A percentile compares a stretch with the other conserved stretches of the same genome.
Conservation (phyloP, 2,888 invertebrate species). For the Drosophila atroscutellata region DNA sequence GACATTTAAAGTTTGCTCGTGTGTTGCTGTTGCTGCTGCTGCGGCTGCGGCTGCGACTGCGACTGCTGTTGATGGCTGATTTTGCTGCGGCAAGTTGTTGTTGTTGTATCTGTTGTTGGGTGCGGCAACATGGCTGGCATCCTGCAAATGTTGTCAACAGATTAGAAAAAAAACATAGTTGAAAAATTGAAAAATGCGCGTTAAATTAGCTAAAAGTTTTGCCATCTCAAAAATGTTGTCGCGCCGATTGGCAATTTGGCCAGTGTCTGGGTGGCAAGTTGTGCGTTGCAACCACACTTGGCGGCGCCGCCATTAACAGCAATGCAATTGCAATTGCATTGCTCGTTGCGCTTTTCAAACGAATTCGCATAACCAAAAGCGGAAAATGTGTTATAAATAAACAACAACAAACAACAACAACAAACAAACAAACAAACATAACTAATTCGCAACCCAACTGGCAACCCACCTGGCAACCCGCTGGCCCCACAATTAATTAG, state of each 20-base stretch:
- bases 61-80: constrained; percentile 41
- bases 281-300: constrained; percentile 18
- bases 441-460: neutral
- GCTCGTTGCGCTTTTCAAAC: constrained; percentile 40
- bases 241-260: constrained; percentile 24
- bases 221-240: constrained; percentile 73
- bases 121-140: constrained; percentile 61
- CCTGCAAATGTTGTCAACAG: constrained; percentile 72
- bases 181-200: constrained; percentile 51
- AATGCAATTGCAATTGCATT: constrained; percentile 23
- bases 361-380: constrained; percentile 55
- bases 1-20: constrained; percentile 83
- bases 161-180: constrained; percentile 29
- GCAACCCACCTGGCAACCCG: too few relatives aligned
- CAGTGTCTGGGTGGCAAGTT: constrained; percentile 48
- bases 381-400: constrained; percentile 44
- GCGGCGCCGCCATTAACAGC: constrained; percentile 25
- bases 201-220: constrained; percentile 63
- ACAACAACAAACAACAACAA: neutral
- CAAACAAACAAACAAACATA: constrained; percentile 15
- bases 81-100: constrained; percentile 41
- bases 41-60: constrained; percentile 34
- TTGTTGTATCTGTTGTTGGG: constrained; percentile 54
- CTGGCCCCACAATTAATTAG: constrained; percentile 71
- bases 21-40: constrained; percentile 31